phyloP scores from a whole-genome alignment of 2,888 invertebrate species.

The Pristionchus entomophagus region DNA sequence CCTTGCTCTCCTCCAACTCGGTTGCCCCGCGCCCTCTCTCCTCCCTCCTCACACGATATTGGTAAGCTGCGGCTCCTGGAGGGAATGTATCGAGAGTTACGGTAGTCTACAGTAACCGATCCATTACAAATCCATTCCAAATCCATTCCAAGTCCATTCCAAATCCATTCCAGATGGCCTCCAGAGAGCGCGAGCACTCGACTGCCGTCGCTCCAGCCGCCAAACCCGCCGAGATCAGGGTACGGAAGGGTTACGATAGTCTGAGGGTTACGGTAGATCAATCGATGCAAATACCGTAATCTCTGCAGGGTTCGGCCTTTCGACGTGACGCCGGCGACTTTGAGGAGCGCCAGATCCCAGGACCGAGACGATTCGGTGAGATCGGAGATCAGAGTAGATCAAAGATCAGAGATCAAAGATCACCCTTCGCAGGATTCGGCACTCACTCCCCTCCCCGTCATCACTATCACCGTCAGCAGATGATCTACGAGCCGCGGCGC shows the following conservation, averaged over 20 bases:
- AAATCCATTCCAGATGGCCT: background rate
- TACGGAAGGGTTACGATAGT: background rate
- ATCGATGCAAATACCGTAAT: background rate
- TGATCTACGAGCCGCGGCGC: background rate
- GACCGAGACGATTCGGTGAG: slow-evolving; percentile 37
- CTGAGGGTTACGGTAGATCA: background rate
- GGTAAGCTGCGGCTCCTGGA: too few relatives aligned
- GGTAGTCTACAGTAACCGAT: background rate
- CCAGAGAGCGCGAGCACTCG: slow-evolving; percentile 12
- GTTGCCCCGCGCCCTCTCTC: background rate
- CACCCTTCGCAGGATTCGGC: background rate
- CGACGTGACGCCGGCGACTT: slow-evolving; percentile 24
- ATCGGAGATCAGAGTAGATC: background rate
- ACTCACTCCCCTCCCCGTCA: background rate
- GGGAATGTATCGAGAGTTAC: background rate
- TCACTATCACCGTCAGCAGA: background rate
- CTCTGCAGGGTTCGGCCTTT: slow-evolving; percentile 5
- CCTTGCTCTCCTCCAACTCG: background rate
- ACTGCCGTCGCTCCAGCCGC: background rate
- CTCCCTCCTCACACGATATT: background rate
- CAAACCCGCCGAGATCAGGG: background rate
- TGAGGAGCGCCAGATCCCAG: slow-evolving; percentile 6
- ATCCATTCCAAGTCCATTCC: too few relatives aligned
- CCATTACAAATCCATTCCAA: too few relatives aligned
- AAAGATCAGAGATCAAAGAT: background rate